A percentile compares a stretch with the other conserved stretches of the same genome.
Conservation (phyloP, 2,888 invertebrate species). For the Idaea dimidiata region DNA sequence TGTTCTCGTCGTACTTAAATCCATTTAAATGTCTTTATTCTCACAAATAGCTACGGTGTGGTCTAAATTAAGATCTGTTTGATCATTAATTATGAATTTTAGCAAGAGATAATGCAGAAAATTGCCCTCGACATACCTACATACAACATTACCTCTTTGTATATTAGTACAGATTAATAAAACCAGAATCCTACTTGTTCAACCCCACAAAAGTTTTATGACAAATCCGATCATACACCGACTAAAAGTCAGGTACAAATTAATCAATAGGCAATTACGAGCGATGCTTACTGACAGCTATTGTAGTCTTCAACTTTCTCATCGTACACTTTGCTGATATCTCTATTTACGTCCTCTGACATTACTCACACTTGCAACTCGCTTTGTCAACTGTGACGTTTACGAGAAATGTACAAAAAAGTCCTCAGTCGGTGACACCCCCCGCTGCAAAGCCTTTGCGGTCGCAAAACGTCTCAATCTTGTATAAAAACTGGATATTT, state of each 20-base stretch:
- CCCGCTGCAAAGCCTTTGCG: conserved; percentile 70
- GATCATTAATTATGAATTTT: not conserved
- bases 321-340: conserved; percentile 35
- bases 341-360: conserved; percentile 34
- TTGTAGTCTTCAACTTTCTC: conserved; percentile 38
- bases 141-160: too few species aligned
- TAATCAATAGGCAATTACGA: conserved; percentile 4
- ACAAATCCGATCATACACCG: not conserved
- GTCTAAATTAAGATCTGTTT: conserved; percentile 26
- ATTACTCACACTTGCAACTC: conserved; percentile 38
- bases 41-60: conserved; percentile 51
- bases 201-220: not conserved
- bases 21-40: conserved; percentile 56
- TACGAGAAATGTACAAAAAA: conserved; percentile 56
- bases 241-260: conserved; percentile 9
- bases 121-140: too few species aligned
- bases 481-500: conserved; percentile 49
- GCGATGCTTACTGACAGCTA: conserved; percentile 26
- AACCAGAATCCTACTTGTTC: too few species aligned
- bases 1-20: conserved; percentile 55
- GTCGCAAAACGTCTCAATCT: conserved; percentile 74
- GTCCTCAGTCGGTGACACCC: conserved; percentile 56
- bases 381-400: conserved; percentile 60
- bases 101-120: too few species aligned
- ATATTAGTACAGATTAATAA: too few species aligned